Evolutionary conservation across 2,797 vertebrate genomes (phyloP), one percentile per base, ranked within the genome.

Genomic region (Tokudaia muenninki): DNA sequence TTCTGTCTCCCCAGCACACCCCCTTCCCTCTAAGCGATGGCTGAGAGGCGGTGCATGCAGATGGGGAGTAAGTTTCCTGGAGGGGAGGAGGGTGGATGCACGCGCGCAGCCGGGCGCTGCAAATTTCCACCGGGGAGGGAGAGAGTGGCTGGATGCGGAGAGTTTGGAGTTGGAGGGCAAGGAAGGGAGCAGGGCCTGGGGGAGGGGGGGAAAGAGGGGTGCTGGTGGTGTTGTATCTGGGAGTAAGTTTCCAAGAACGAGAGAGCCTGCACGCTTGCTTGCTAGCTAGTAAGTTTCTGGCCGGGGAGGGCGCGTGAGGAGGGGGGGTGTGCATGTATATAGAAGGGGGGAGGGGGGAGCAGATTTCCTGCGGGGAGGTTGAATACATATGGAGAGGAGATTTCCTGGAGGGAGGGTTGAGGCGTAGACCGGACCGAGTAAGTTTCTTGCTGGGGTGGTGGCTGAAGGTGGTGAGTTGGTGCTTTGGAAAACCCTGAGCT

Each of bases 41-140:
- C 96, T 94, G 94, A 94, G 97, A 98, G 98, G 97, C 98, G 97
- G 97, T 97, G 97, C 97, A 96, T 97, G 98, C 98, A 94, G 98
- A 97, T 96, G 98, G 97, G 98, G 97, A 97, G 98, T 98, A 98
- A 98, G 97, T 98, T 98, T 98, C 97, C 98, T 97, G 97, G 84
- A 95, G 97, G 98, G 98, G 98, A 96, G 98, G 98, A 96, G 98
- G 98, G 97, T 96, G 97, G 97, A 78, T 97, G 97, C 96, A 96
- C 97, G 96, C 97, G 95, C 96, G 93, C 96, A 81, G 92, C 97
- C 94, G 80, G 87, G 97, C 97, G 94, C 96, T 92, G 97, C 97
- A 90, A 96, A 97, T 97, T 96, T 97, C 94, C 96, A 90, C 96
- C 90, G 86, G 97, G 97, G 97, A 97, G 96, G 96, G 96, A 92